Base-by-base conservation (phyloP, 2,888 invertebrate species). In the Epinotia demarniana region DNA sequence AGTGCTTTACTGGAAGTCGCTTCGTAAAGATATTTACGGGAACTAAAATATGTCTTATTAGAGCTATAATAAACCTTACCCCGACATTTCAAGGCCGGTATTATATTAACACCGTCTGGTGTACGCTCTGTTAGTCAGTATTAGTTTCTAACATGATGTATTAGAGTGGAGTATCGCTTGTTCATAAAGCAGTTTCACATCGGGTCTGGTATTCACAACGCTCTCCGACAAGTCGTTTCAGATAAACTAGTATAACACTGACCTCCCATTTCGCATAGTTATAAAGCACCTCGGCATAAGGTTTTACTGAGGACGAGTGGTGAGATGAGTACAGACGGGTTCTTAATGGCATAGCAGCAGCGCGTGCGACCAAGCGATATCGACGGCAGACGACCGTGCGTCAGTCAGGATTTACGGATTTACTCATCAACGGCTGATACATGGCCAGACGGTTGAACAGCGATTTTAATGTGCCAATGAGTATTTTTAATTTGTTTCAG, bases 361-460 rank as follows among this genome's bases (percentile, higher is more conserved):
- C 77, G 78, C 77, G 76, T 78, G 78, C 74, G 74, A 43, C 78
- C 79, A 78, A 76, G 78, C 80, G 82, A 78, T 85, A 83, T 82
- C 82, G 77, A 77, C 78, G 79, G 78, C 80, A 77, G 80, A 79
- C 81, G 79, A 73, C 63, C 77, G 77, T 73, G 74, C 84, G 86
- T 87, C 90, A 87, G 82, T 88, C 86, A 85, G 89, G 89, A 83
- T 91, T 89, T 87, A 80, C 81, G 87, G 91, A 87, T 91, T 90
- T 90, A 82, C 82, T 79, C 86, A 84, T 87, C 90, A 86, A 78
- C 85, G 77, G 68, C 72, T 78, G 79, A 79, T 72, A 73, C 63
- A 69, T 63, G 12, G 72, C 46, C 78, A 46, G 78, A 75, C 79
- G 77, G 74, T 72, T 77, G 79, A 77, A 77, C 76, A 67, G 75